Evolutionary conservation across 2,113 vertebrate genomes (phyloP), one percentile per base, ranked within the genome.

Genomic region (Pycnonotus jocosus): DNA sequence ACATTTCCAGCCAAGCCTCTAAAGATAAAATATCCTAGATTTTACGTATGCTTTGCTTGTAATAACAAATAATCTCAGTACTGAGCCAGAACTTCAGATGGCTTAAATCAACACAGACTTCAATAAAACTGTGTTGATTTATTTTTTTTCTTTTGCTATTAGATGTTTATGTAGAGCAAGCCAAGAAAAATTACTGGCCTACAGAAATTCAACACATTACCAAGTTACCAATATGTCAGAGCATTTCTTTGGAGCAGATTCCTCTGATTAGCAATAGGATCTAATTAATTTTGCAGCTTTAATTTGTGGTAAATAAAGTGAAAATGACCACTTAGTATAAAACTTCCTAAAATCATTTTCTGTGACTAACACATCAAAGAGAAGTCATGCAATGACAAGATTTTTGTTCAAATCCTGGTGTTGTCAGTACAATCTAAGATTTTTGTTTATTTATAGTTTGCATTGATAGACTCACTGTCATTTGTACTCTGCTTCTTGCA

Each of bases 101-200:
- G 79, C 74, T 96, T 95, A 92, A 96, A 88, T 94, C 87, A 96
- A 93, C 93, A 96, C 56, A 96, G 95, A 94, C 87, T 96, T 95
- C 93, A 86, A 92, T 96, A 95, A 95, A 91, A 96, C 79, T 92
- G 62, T 87, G 79, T 92, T 92, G 85, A 60, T 95, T 86, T 88
- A 68, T 84, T 86, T 50, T 66, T 42, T 38, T 28, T 33, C 38
- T 76, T 85, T 79, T 87, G 35, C 51, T 95, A 68, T 96, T 94
- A 92, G 87, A 83, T 94, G 57, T 97, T 97, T 97, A 88, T 88
- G 45, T 88, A 78, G 60, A 70, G 24, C 65, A 92, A 92, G 85
- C 82, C 93, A 96, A 96, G 85, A 92, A 95, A 94, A 94, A 92
- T 70, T 87, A 86, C 64, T 92, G 79, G 64, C 68, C 92, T 77